phyloP scores from a whole-genome alignment of 2,113 vertebrate genomes.

The Atrichornis clamosus region DNA sequence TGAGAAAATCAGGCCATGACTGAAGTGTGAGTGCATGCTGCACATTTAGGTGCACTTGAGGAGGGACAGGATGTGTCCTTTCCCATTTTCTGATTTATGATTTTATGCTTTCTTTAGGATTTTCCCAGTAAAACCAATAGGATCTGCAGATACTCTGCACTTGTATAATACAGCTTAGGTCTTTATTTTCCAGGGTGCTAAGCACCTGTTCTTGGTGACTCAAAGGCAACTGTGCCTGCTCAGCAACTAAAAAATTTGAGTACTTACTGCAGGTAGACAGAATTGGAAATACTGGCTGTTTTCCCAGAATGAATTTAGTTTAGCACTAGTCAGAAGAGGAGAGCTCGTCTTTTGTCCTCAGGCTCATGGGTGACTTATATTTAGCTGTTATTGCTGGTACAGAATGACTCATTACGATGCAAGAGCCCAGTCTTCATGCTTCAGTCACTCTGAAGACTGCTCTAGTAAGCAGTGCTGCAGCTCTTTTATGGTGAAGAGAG shows the following conservation, averaged over 20 bases:
- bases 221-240: not conserved
- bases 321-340: not conserved
- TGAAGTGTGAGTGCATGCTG: not conserved
- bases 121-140: not conserved
- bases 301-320: not conserved
- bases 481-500: slow-evolving; percentile 42
- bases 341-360: not conserved
- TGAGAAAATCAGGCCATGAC: not conserved
- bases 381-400: not conserved
- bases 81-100: not conserved
- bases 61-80: not conserved
- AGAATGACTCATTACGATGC: not conserved
- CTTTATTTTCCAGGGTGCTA: not conserved
- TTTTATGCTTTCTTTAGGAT: not conserved
- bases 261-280: not conserved
- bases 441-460: not conserved
- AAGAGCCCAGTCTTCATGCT: not conserved
- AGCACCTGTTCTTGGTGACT: not conserved
- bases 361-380: not conserved
- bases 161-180: not conserved
- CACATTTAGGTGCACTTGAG: not conserved
- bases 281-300: not conserved
- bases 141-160: not conserved
- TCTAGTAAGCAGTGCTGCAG: not conserved
- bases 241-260: not conserved